Evolutionary conservation across 1,140 invertebrate species (phyloP), one percentile per base, ranked within the genome.

Genomic region (Thereuonema tuberculata): DNA sequence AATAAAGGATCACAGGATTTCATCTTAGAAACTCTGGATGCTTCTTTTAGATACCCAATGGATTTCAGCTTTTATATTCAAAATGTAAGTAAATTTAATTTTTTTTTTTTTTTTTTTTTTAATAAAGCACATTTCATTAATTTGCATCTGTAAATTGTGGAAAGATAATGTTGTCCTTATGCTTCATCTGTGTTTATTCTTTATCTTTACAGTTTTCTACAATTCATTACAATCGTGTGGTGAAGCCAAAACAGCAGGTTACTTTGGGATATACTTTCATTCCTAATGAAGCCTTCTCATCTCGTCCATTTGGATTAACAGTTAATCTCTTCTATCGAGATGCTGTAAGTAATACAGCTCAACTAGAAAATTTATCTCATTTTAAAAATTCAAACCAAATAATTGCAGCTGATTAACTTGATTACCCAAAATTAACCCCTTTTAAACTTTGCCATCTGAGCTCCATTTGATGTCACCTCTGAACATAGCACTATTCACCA

Each of bases 41-140:
- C 94, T 0, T 97, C 95, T 0, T 96, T 99, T 81, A 83, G 95
- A 67, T 99, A 98, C 70, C 93, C 95, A 21, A 91, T 97, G 84
- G 96, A 99, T 73, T 98, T 93, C 76, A 93, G 85, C 65, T 99
- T 94, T 72, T 90, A 93, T 71, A 95, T 99, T 67, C 95, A 98
- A 74, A 98, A 98, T 76, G 78, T 80, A 66, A 68, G 73, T 20
- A 50, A 14, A 12, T 50, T 50, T 5, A 21, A 17, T 50, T 50
- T 9, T 20, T 14, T 50, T 5, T 9, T 50, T 50, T 5, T 14
- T 17, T 9, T 9, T 12, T 9, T 5, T n/a, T n/a, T n/a, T n/a
- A n/a, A n/a, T n/a, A n/a, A n/a, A n/a, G n/a, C n/a, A n/a, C n/a
- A n/a, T n/a, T n/a, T n/a, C n/a, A n/a, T n/a, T n/a, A n/a, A n/a